Evolutionary conservation across 2,113 vertebrate species (phyloP), one percentile per base, ranked within the genome.

Genomic region (Hemicordylus capensis): DNA sequence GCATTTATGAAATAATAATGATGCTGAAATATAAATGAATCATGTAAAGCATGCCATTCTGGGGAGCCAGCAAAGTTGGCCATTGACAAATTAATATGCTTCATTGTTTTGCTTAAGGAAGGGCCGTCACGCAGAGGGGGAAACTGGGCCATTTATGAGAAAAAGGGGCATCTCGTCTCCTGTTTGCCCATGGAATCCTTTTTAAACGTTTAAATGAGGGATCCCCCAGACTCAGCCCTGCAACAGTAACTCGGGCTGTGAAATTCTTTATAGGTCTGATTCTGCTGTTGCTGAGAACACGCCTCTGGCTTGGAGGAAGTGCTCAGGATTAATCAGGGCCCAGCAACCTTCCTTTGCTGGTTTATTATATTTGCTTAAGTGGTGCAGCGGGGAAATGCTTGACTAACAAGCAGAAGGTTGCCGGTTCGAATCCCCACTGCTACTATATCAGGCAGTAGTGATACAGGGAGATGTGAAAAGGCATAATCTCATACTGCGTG

Each of bases 1-100:
- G 95, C 93, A 96, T 96, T 96, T 96, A 97, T 97, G 93, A 97
- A 96, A 96, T 95, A 96, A 95, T 96, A 89, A 97, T 96, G 95
- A 89, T 93, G 22, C 90, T 97, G 93, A 95, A 96, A 96, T 94
- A 95, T 92, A 96, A 26, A 96, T 95, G 94, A 93, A 95, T 96
- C 91, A 94, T 81, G 91, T 83, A 91, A 95, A 95, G 87, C 80
- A 88, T 94, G 92, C 85, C 94, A 95, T 96, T 93, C 85, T 87
- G 87, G 92, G 91, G 44, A 96, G 72, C 93, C 91, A 92, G 70
- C 74, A 85, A 81, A 91, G 84, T 75, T 94, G 92, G 91, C 86
- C 93, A 92, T 64, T 93, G 93, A 92, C 88, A 90, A 93, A 92
- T 88, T 88, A 88, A 90, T 48, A 89, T 76, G 85, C 59, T 90